Evolutionary conservation across 2,888 invertebrate genomes (phyloP), one percentile per base, ranked within the genome.

Genomic region (Thereva nobilitata): DNA sequence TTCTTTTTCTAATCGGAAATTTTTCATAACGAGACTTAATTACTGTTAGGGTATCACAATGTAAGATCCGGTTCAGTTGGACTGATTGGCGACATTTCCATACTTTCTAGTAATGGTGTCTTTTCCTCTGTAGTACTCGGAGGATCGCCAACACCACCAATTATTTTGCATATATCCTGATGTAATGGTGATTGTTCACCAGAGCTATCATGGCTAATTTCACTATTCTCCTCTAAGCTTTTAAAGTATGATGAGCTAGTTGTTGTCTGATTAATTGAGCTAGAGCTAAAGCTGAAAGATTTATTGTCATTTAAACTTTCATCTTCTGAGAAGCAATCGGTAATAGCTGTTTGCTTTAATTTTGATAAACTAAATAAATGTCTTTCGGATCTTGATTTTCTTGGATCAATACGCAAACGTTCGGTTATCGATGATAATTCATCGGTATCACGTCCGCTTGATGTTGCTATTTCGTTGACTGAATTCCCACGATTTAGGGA

Each of bases 41-140:
- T 23, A 23, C 23, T 23, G 23, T 23, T 23, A 23, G 23, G 23
- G 23, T 23, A 23, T 23, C 23, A 23, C n/a, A 42, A 7, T 9
- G 61, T 40, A n/a, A 50, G 12, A 45, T 71, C 76, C 52, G 78
- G 75, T 70, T 78, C 79, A 53, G 78, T 79, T 73, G 81, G 81
- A 75, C 80, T 80, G 38, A 80, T 79, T 12, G 80, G 80, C 41
- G 80, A 80, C 79, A 81, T 80, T 73, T 81, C 81, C 68, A 81
- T 80, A 71, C 79, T 80, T 69, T 81, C 81, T 66, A 81, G 75
- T 42, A 81, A 74, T 49, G 81, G 81, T 7, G 79, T 80, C 71
- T 81, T 80, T 73, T 81, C 81, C 71, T 81, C 81, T 68, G 76
- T 78, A 72, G 78, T 77, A 64, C 66, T 67, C 0, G 55, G 45